Evolutionary conservation across 2,797 vertebrate genomes (phyloP), one percentile per base, ranked within the genome.

Genomic region (Alcedo quadribrachys): DNA sequence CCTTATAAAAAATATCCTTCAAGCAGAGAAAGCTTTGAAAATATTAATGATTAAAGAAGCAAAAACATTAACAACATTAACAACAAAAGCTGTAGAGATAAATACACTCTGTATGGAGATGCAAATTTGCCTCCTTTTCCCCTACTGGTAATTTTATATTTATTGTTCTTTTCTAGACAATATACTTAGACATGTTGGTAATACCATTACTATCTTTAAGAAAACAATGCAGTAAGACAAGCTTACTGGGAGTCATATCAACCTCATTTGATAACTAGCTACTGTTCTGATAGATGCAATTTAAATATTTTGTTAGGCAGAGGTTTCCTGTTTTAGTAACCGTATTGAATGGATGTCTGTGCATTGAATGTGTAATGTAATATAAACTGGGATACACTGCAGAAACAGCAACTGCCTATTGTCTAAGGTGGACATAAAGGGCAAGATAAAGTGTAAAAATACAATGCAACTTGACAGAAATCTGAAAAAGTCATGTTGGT

Each of bases 1-100:
- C 51, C 30, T 75, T 85, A 57, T 69, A 85, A 89, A 90, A 92
- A 87, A 71, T 28, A 87, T 7, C 45, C 40, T 81, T 83, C 62
- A 87, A 83, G 57, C 35, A 89, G 40, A 83, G 40, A 85, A 85
- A 55, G 32, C 81, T 82, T 81, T 82, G 86, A 89, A 92, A 95
- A 82, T 80, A 83, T 10, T 40, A 85, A 25, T 77, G 55, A 57
- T 71, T 57, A 82, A 90, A 90, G 30, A 89, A 87, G 46, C 30
- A 83, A 81, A 58, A 87, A 12, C 79, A 54, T 83, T 68, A 73
- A 55, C 55, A 87, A 14, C 81, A 51, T 82, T 73, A 73, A 48
- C 60, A 81, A 73, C 33, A 69, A 83, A 87, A 75, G 54, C 73
- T 76, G 13, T 33, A 24, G 27, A 81, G 50, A 62, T 92, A 69